Percentiles rank a stretch among this genome's conserved stretches.
Conservation (phyloP, 1,140 invertebrate genomes). For the Papilio helenus region DNA sequence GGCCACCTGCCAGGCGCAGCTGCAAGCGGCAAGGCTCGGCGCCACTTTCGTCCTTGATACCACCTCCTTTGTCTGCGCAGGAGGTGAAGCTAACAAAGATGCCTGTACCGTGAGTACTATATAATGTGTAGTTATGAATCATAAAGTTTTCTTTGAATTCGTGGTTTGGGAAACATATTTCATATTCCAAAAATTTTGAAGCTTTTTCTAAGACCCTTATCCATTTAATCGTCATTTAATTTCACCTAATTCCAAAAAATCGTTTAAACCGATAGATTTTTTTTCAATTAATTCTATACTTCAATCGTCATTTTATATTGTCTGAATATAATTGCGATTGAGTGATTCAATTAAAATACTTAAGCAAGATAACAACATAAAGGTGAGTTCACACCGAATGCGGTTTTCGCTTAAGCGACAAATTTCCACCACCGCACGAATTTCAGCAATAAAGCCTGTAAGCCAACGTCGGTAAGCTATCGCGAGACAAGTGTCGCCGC, state of each 20-base stretch:
- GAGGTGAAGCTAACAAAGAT: slow-evolving; percentile 90
- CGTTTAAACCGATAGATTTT: too few species aligned
- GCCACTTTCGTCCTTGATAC: slow-evolving; percentile 84
- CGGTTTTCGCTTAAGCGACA: slow-evolving; percentile 32
- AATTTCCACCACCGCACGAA: slow-evolving; percentile 34
- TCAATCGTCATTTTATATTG: background rate
- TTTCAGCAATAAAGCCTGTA: slow-evolving; percentile 33
- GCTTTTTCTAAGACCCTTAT: too few species aligned
- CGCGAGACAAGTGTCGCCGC: slow-evolving; percentile 51
- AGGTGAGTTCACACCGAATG: slow-evolving; percentile 23
- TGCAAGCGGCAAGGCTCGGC: slow-evolving; percentile 87
- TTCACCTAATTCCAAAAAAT: too few species aligned
- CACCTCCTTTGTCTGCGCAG: slow-evolving; percentile 89
- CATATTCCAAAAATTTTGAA: too few species aligned
- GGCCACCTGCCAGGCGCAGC: slow-evolving; percentile 85
- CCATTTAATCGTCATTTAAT: too few species aligned
- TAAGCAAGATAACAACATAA: background rate
- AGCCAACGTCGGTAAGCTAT: slow-evolving; percentile 35
- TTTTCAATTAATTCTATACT: too few species aligned
- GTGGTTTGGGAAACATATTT: too few species aligned
- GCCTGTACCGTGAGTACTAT: slow-evolving; percentile 85
- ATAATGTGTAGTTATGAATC: background rate
- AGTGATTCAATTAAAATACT: slow-evolving; percentile 11
- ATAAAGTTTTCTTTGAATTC: too few species aligned
- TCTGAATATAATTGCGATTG: background rate